These are phyloP conservation scores for Scylla paramamosain DNA, from an alignment of 1,140 invertebrate species.

Conservation along the genomic window DNA sequence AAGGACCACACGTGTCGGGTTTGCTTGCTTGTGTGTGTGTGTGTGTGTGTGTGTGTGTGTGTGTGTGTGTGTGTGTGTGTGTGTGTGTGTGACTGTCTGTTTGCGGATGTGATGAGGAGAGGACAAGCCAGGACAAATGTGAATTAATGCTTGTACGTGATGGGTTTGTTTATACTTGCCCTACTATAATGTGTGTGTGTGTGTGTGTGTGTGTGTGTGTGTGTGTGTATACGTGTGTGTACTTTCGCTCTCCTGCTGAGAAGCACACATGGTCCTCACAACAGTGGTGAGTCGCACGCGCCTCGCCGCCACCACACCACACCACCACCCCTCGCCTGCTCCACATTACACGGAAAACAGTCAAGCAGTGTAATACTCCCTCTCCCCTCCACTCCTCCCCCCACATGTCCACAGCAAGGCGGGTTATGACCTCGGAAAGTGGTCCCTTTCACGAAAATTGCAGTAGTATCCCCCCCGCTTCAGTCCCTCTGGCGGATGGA, in stretches of 20 bases:
- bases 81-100: too few species aligned
- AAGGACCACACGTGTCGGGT: background rate
- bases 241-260: background rate
- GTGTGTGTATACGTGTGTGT: background rate
- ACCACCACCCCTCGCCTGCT: background rate
- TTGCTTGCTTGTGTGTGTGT: background rate
- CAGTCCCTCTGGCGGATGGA: slow-evolving; percentile 25
- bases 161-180: too few species aligned
- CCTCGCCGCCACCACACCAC: background rate
- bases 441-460: slow-evolving; percentile 30
- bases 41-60: too few species aligned
- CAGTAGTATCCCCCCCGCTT: slow-evolving; percentile 16
- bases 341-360: background rate
- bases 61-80: too few species aligned
- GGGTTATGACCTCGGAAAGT: slow-evolving; percentile 18
- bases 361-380: background rate
- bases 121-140: too few species aligned
- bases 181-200: too few species aligned
- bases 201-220: too few species aligned
- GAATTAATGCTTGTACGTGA: too few species aligned
- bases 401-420: slow-evolving; percentile 5
- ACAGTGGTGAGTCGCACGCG: background rate
- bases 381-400: background rate
- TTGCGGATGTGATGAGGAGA: too few species aligned
- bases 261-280: background rate